These are phyloP conservation scores for Peromyscus polionotus DNA, from an alignment of 2,113 vertebrate species.

Conservation along the genomic window DNA sequence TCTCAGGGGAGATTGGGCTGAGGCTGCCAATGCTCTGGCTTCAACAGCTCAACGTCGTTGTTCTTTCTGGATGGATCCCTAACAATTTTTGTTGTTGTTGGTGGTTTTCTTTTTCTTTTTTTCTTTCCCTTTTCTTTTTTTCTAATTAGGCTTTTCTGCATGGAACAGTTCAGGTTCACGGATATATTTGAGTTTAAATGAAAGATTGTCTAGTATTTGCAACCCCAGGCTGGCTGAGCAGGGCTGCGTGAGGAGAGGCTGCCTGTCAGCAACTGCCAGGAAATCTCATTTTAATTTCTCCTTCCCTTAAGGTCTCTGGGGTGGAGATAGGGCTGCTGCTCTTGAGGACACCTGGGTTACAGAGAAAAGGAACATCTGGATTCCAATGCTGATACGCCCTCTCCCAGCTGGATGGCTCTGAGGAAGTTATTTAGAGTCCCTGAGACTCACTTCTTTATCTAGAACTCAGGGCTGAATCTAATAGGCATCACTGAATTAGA, in stretches of 20 bases:
- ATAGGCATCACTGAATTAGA: neutral
- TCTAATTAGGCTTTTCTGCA: neutral
- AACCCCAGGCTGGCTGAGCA: neutral
- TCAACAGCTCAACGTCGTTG: neutral
- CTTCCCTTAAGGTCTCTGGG: neutral
- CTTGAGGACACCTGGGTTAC: neutral
- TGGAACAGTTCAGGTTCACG: neutral
- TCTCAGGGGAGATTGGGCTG: neutral
- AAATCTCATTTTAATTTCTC: neutral
- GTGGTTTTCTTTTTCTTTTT: too few relatives aligned
- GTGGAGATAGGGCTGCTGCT: too few relatives aligned
- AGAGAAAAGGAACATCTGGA: neutral
- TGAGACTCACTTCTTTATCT: neutral
- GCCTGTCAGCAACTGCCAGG: too few relatives aligned
- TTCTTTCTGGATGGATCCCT: neutral
- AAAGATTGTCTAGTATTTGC: neutral
- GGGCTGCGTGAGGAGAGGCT: neutral
- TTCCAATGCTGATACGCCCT: neutral
- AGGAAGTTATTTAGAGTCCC: neutral
- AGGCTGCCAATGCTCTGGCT: too few relatives aligned
- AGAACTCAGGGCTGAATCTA: neutral
- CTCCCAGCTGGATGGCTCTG: neutral
- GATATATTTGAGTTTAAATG: neutral
- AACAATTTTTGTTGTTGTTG: neutral
- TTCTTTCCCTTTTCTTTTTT: neutral